Conservation (phyloP, 2,888 invertebrate genomes). For the Melinopterus prodromus region DNA sequence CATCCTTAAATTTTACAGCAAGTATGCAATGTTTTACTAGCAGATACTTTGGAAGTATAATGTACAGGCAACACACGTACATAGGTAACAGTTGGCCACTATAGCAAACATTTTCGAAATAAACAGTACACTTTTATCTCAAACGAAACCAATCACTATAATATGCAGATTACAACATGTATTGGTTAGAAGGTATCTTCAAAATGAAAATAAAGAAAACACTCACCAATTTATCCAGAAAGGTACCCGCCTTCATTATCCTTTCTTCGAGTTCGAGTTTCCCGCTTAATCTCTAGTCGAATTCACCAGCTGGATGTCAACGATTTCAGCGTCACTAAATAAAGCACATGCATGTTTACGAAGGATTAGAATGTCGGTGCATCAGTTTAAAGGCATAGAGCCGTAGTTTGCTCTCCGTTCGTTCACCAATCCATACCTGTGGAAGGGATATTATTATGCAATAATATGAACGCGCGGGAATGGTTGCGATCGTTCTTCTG, state of each 20-base stretch:
- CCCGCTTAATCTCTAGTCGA: background rate
- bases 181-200: background rate
- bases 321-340: background rate
- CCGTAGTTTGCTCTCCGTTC: background rate
- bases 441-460: constrained; percentile 4
- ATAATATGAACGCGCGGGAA: background rate
- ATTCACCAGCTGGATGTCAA: background rate
- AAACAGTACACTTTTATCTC: too few relatives aligned
- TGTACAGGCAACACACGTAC: too few relatives aligned
- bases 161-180: too few relatives aligned
- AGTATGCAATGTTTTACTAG: too few relatives aligned
- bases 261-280: background rate
- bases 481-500: background rate
- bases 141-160: too few relatives aligned
- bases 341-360: constrained; percentile 4
- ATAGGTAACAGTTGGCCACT: too few relatives aligned
- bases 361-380: constrained; percentile 4
- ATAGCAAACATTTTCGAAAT: too few relatives aligned
- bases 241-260: background rate
- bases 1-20: too few relatives aligned
- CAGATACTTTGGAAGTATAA: too few relatives aligned
- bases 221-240: constrained; percentile 4
- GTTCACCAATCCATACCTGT: background rate
- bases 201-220: background rate
- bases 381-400: background rate